Base-by-base conservation (phyloP, 2,797 vertebrate species). In the Gymnothorax reevesii region DNA sequence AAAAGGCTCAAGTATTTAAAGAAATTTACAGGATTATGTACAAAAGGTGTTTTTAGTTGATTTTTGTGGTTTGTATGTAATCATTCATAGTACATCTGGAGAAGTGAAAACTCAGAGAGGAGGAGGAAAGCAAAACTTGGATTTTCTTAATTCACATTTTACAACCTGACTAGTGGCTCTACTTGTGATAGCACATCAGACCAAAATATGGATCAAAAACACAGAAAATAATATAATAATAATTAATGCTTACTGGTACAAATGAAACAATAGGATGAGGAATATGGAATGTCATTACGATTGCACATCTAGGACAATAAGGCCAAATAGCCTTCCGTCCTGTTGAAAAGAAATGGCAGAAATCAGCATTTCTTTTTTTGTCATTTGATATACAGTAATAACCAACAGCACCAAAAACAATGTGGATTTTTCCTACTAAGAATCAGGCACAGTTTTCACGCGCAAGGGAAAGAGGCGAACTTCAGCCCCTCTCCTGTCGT, bases 1-100 rank as follows among this genome's bases (percentile, higher is more conserved):
- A 97, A 97, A 98, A 99, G 98, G 97, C 98, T 99, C 98, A 99
- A 99, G 97, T 99, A 99, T 99, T 98, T 98, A 97, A 99, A 98
- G 97, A 97, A 97, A 99, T 99, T 98, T 99, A 99, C 98, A 99
- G 97, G 97, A 97, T 92, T 99, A 99, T 99, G 95, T 99, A 99
- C 98, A 99, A 97, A 97, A 93, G 84, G 93, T 92, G 92, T 93
- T 93, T 92, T 92, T 95, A 87, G 89, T 94, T 92, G 86, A 91
- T 95, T 95, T 42, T 95, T 95, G 92, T 95, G 62, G 54, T 85
- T 86, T 83, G 64, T 87, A 88, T 92, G 84, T 90, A 93, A 90
- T 90, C 89, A 91, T 91, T 92, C 90, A 83, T 93, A 92, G 93
- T 92, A 94, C 91, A 94, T 94, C 90, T 92, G 91, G 82, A 91